Conservation (phyloP, 2,888 invertebrate species). For the Netelia fuscicornis region DNA sequence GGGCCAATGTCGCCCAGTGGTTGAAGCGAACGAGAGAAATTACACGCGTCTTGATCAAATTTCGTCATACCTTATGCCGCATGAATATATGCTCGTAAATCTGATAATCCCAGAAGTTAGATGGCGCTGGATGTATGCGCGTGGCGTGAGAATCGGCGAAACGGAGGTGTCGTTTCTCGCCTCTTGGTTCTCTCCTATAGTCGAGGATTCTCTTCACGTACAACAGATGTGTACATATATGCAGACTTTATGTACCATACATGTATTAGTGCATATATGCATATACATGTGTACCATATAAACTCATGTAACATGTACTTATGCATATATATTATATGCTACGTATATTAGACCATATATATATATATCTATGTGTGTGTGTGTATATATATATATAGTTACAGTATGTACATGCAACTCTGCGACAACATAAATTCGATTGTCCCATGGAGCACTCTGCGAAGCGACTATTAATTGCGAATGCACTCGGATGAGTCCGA, state of each 20-base stretch:
- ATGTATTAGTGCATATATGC: neutral
- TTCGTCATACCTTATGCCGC: neutral
- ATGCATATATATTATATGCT: conserved; percentile 9
- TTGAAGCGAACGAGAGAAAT: neutral
- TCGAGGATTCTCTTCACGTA: neutral
- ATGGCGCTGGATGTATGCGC: too few species aligned
- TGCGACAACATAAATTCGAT: conserved; percentile 72
- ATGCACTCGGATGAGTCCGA: conserved; percentile 66
- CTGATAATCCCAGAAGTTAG: too few species aligned
- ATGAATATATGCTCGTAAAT: neutral
- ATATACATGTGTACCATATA: too few species aligned
- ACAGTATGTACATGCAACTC: conserved; percentile 10
- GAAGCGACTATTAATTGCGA: conserved; percentile 73
- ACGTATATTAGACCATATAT: neutral
- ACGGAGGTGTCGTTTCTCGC: neutral
- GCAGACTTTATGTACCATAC: neutral
- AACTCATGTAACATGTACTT: conserved; percentile 23
- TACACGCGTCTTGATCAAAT: conserved; percentile 9
- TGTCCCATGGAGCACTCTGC: conserved; percentile 67
- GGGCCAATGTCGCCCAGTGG: neutral
- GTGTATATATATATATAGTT: conserved; percentile 29
- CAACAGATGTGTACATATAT: neutral
- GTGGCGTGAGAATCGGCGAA: too few species aligned
- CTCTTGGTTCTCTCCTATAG: neutral
- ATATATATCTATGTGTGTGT: neutral